Conservation (phyloP, 2,797 vertebrate species). For the Cryptoprocta ferox region DNA sequence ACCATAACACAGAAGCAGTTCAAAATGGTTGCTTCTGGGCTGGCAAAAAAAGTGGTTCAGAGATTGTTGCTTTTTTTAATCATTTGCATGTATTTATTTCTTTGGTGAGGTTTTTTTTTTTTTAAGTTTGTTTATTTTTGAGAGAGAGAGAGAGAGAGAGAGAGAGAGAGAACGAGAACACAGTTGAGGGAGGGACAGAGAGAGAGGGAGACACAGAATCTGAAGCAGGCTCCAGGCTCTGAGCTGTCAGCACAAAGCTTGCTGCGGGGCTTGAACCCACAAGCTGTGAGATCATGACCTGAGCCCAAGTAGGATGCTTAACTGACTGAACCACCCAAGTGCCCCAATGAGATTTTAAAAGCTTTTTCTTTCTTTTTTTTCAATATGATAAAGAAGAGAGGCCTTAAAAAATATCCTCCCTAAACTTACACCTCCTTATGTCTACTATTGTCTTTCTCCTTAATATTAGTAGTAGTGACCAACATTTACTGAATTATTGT, state of each 20-base stretch:
- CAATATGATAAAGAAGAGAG: neutral
- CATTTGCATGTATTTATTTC: neutral
- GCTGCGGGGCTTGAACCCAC: too few species aligned
- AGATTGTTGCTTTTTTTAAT: conserved; percentile 12
- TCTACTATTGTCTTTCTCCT: neutral
- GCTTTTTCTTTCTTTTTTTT: neutral
- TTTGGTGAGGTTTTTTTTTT: neutral
- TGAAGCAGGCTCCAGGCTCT: too few species aligned
- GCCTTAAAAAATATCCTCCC: neutral
- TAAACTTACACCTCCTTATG: neutral
- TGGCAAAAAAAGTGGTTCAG: neutral
- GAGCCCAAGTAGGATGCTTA: too few species aligned
- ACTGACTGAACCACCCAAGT: too few species aligned
- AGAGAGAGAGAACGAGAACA: too few species aligned
- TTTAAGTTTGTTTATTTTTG: too few species aligned
- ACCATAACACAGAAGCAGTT: neutral
- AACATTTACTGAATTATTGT: neutral
- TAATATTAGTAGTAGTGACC: neutral
- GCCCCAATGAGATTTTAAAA: neutral
- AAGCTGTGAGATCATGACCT: too few species aligned
- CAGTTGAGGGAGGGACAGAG: too few species aligned
- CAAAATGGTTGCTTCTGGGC: neutral
- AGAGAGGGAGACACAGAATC: too few species aligned
- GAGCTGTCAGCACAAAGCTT: too few species aligned
- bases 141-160: too few species aligned